phyloP scores from a whole-genome alignment of 2,797 vertebrate species.

The Melanotaenia parkinsoni region DNA sequence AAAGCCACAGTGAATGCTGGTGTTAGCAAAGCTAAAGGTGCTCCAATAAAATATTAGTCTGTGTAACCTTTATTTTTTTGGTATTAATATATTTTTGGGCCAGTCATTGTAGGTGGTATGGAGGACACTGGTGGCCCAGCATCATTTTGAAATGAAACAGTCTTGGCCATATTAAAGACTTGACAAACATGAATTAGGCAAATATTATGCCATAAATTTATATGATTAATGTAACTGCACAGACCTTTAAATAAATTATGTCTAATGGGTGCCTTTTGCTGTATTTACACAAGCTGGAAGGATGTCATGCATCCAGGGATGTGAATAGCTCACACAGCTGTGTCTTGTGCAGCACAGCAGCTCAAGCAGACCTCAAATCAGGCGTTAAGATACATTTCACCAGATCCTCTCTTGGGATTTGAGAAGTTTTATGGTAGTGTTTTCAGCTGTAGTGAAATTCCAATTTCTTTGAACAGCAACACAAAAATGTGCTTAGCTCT shows the following conservation, averaged over 20 bases:
- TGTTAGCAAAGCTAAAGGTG: too few relatives aligned
- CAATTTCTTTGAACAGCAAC: conserved; percentile 27
- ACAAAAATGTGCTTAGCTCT: conserved; percentile 9
- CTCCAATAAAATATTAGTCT: too few relatives aligned
- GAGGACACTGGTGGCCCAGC: conserved; percentile 38
- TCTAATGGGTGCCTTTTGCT: conserved; percentile 60
- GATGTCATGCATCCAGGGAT: conserved; percentile 45
- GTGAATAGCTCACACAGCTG: conserved; percentile 61
- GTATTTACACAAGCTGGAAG: conserved; percentile 59
- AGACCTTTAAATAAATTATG: conserved; percentile 68
- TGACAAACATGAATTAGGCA: conserved; percentile 70
- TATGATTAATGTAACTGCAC: conserved; percentile 71
- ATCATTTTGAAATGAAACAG: conserved; percentile 39
- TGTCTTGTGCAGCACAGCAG: conserved; percentile 40
- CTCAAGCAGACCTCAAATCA: conserved; percentile 39
- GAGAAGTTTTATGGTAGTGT: conserved; percentile 38
- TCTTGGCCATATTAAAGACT: conserved; percentile 56
- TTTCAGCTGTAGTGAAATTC: conserved; percentile 45
- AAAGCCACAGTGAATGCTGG: too few relatives aligned
- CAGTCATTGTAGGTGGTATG: background rate
- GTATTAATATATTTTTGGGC: too few relatives aligned
- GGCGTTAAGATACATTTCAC: conserved; percentile 37
- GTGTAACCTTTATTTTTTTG: too few relatives aligned
- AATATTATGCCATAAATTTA: conserved; percentile 65
- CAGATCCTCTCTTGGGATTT: conserved; percentile 40